phyloP scores from a whole-genome alignment of 2,113 vertebrate genomes.

The Turnix velox region DNA sequence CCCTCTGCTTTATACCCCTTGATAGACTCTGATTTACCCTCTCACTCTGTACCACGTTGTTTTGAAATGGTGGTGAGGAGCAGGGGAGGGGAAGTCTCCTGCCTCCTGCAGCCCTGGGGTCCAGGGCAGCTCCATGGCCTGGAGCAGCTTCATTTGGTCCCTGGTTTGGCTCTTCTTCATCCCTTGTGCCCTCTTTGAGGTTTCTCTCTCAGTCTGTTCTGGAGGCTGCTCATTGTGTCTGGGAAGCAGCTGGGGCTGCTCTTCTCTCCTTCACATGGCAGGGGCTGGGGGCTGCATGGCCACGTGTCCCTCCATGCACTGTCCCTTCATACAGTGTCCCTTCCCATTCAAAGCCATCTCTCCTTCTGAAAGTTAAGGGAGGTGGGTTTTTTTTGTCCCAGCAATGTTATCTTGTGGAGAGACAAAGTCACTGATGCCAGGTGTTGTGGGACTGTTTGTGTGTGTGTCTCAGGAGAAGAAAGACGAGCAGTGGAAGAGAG shows the following conservation, averaged over 20 bases:
- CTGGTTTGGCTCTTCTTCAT: neutral
- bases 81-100: neutral
- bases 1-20: neutral
- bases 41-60: neutral
- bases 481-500: conserved; percentile 96
- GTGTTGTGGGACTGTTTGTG: conserved; percentile 5
- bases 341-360: neutral
- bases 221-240: neutral
- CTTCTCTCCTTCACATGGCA: no score
- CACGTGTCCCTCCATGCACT: neutral
- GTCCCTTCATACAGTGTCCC: neutral
- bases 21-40: neutral
- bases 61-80: neutral
- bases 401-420: neutral
- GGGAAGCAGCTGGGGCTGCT: neutral
- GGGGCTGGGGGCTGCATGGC: no score
- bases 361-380: neutral
- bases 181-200: neutral
- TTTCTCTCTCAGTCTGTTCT: neutral
- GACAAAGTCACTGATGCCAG: neutral
- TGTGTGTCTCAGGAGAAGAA: conserved; percentile 83
- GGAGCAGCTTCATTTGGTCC: neutral
- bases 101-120: rapidly evolving
- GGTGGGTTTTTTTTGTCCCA: neutral
- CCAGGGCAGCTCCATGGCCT: rapidly evolving